phyloP scores from a whole-genome alignment of 2,888 invertebrate genomes.

The Hypselothyrea guttata region DNA sequence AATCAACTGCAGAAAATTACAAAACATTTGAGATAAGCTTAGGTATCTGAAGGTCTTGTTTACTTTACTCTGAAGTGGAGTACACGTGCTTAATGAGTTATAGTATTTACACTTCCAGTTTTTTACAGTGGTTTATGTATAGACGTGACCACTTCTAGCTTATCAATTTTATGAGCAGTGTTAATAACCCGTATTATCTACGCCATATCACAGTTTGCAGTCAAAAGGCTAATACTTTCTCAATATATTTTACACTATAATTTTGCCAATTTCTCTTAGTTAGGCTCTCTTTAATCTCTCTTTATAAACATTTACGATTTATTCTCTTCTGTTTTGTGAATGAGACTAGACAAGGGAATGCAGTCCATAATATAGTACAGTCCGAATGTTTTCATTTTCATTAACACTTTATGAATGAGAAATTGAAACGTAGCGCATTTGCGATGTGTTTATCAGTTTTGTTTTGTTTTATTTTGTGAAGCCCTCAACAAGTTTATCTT shows the following conservation, averaged over 20 bases:
- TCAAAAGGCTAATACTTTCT: constrained; percentile 15
- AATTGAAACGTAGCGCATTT: constrained; percentile 1
- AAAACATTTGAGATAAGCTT: no score
- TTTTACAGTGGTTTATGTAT: neutral
- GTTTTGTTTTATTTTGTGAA: constrained; percentile 3
- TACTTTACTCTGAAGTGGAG: no score
- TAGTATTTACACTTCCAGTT: neutral
- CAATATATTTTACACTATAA: no score
- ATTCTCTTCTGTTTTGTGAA: constrained; percentile 31
- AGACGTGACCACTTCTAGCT: constrained; percentile 10
- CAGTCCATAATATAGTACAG: neutral
- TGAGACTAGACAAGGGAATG: constrained; percentile 10
- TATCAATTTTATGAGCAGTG: constrained; percentile 30
- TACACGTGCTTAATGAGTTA: constrained; percentile 18
- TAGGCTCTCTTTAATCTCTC: neutral
- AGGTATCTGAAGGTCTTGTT: no score
- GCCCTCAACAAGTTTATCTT: constrained; percentile 9
- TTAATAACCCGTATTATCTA: constrained; percentile 18
- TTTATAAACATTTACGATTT: neutral
- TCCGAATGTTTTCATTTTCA: constrained; percentile 20
- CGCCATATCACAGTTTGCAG: constrained; percentile 16
- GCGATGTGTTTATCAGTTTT: neutral
- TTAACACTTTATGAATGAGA: constrained; percentile 32
- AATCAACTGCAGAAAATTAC: no score
- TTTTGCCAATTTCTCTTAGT: neutral